These are phyloP conservation scores for Cantharis flavilabris DNA, from an alignment of 2,888 invertebrate genomes.

Conservation along the genomic window DNA sequence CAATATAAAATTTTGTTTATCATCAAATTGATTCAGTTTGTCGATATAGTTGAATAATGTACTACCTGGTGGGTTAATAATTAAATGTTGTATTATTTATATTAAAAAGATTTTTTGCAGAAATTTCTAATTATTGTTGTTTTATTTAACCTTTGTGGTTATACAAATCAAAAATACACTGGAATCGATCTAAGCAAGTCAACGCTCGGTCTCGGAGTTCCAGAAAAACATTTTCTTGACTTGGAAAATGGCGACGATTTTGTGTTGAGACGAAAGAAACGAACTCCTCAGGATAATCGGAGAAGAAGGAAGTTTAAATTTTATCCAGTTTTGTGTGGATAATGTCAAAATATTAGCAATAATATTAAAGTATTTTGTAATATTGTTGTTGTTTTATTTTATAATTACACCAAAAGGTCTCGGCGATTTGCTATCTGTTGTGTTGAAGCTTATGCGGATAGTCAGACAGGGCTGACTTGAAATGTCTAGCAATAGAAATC, in stretches of 20 bases:
- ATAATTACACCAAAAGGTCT: too few species aligned
- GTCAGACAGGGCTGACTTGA: too few species aligned
- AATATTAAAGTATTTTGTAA: not conserved
- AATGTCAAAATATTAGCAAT: not conserved
- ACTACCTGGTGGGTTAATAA: not conserved
- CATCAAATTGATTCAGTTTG: not conserved
- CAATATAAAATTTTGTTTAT: not conserved
- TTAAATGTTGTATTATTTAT: not conserved
- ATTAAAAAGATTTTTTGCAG: not conserved
- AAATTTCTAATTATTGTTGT: not conserved
- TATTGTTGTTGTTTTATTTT: too few species aligned
- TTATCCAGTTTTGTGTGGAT: slow-evolving; percentile 7
- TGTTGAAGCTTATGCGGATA: too few species aligned
- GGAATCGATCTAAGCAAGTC: not conserved
- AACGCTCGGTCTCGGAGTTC: not conserved
- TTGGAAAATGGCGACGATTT: not conserved
- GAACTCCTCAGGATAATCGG: not conserved
- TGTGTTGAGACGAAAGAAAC: not conserved
- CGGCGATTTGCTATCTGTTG: too few species aligned
- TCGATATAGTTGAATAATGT: not conserved
- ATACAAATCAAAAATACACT: not conserved
- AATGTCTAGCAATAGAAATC: too few species aligned
- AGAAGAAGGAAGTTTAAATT: slow-evolving; percentile 8
- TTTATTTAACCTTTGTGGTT: not conserved
- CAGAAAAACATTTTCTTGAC: not conserved